These are phyloP conservation scores for Andricus curvator DNA, from an alignment of 2,888 invertebrate genomes.

Conservation along the genomic window DNA sequence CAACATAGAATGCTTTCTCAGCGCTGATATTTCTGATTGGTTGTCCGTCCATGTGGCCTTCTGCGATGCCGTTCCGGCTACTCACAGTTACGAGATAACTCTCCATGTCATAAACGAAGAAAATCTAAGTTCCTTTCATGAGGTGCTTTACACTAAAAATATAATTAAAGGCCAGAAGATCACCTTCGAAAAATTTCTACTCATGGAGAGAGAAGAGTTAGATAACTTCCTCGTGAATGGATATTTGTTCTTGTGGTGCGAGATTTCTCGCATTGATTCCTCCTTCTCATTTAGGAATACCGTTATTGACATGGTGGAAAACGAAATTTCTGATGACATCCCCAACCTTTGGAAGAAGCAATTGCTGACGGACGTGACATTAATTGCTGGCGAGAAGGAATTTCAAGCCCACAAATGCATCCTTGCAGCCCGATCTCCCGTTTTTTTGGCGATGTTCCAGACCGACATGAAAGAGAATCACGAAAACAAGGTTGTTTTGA, in stretches of 20 bases:
- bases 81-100: background rate
- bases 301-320: background rate
- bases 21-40: slow-evolving; percentile 5
- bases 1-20: background rate
- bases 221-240: slow-evolving; percentile 16
- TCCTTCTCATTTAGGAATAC: background rate
- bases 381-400: background rate
- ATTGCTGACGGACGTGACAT: slow-evolving; percentile 2
- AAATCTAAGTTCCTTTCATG: background rate
- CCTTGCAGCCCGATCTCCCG: slow-evolving; percentile 40
- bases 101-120: slow-evolving; percentile 10
- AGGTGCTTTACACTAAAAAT: background rate
- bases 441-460: slow-evolving; percentile 48
- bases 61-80: background rate
- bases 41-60: slow-evolving; percentile 2
- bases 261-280: slow-evolving; percentile 1
- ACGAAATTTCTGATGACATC: slow-evolving; percentile 6
- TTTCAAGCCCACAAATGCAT: slow-evolving; percentile 28
- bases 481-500: slow-evolving; percentile 20
- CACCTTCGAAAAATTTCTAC: slow-evolving; percentile 1
- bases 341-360: background rate
- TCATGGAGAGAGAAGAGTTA: slow-evolving; percentile 1
- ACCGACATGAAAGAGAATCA: slow-evolving; percentile 11
- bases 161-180: slow-evolving; percentile 1
- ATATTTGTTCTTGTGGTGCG: slow-evolving; percentile 2